Evolutionary conservation across 2,888 invertebrate genomes (phyloP).

Genomic region (Hermaeophaga mercurialis): DNA sequence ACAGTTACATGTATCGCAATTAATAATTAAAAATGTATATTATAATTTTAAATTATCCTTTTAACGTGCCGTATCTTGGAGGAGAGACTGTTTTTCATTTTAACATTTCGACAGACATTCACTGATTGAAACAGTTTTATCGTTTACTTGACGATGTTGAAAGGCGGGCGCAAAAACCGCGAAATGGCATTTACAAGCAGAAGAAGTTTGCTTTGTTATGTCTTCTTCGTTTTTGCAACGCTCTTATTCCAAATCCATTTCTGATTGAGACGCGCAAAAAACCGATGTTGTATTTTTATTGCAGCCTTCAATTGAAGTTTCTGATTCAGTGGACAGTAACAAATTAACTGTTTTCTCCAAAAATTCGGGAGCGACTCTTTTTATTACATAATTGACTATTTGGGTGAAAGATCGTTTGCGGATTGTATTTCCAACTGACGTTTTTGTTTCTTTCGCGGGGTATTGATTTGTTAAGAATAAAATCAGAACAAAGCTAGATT

Average conservation of each 20-base stretch:
- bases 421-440: no score
- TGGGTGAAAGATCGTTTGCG: no score
- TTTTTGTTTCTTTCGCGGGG: no score
- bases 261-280: conserved; percentile 10
- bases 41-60: not conserved
- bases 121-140: conserved; percentile 21
- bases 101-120: conserved; percentile 18
- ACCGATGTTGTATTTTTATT: not conserved
- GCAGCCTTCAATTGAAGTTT: not conserved
- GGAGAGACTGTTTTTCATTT: conserved; percentile 9
- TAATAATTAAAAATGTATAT: no score
- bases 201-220: conserved; percentile 20
- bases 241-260: conserved; percentile 19
- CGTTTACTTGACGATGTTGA: conserved; percentile 18
- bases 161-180: conserved; percentile 18
- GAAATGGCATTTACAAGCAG: conserved; percentile 21
- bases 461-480: no score
- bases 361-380: no score
- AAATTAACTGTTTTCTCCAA: not conserved
- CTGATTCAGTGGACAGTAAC: not conserved
- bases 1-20: no score
- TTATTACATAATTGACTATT: no score
- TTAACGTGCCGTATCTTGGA: not conserved
- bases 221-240: conserved; percentile 12
- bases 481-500: no score